Conservation (phyloP, 2,797 vertebrate species). For the Synaphobranchus kaupii region DNA sequence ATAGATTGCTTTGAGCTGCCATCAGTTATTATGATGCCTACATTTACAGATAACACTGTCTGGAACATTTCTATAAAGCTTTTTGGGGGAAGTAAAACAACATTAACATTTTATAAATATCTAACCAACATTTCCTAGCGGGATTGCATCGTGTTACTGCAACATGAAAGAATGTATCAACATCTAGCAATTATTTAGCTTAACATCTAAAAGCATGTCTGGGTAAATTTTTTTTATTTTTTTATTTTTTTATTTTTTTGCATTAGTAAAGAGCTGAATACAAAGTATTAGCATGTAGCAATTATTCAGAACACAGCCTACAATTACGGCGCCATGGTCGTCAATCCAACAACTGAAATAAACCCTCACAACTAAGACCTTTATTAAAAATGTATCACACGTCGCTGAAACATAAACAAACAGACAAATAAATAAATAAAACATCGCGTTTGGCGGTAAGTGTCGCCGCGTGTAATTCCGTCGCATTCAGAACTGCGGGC, state of each 20-base stretch:
- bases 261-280: background rate
- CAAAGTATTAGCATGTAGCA: background rate
- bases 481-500: background rate
- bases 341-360: background rate
- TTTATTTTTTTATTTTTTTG: background rate
- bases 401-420: background rate
- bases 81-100: background rate
- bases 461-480: background rate
- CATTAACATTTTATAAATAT: conserved; percentile 5
- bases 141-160: background rate
- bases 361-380: background rate
- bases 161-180: background rate
- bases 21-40: background rate
- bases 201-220: background rate
- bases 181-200: background rate
- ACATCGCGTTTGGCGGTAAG: background rate
- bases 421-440: background rate
- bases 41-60: background rate
- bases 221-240: background rate
- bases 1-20: background rate
- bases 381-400: background rate
- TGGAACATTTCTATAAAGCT: background rate
- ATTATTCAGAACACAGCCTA: conserved; percentile 5
- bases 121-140: background rate
- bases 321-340: background rate